Conservation (phyloP, 1,140 invertebrate genomes). For the Drosophila orena region DNA sequence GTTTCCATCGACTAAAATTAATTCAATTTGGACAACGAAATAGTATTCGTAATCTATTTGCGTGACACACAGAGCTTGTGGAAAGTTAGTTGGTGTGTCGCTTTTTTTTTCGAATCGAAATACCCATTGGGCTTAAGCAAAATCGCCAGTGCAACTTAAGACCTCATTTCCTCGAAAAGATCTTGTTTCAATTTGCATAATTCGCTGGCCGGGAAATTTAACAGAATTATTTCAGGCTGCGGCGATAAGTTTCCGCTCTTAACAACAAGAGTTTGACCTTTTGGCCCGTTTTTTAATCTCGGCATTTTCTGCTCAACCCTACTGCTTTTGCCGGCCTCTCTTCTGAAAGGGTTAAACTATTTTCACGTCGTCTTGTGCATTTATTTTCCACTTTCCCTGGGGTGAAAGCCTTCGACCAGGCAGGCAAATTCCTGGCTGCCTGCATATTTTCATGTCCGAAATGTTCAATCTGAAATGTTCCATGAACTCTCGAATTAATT, state of each 20-base stretch:
- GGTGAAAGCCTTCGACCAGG: not conserved
- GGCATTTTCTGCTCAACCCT: slow-evolving; percentile 6
- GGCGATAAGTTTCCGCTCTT: slow-evolving; percentile 19
- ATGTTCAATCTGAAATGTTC: slow-evolving; percentile 23
- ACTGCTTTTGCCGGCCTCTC: not conserved
- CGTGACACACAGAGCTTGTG: not conserved
- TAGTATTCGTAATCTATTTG: slow-evolving; percentile 3
- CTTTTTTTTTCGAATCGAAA: not conserved
- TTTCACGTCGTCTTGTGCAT: slow-evolving; percentile 19
- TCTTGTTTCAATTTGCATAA: slow-evolving; percentile 27
- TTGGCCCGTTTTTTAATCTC: slow-evolving; percentile 14
- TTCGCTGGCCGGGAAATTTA: slow-evolving; percentile 1
- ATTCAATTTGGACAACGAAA: slow-evolving; percentile 19
- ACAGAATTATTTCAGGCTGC: slow-evolving; percentile 21
- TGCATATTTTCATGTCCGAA: slow-evolving; percentile 33
- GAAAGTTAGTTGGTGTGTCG: not conserved
- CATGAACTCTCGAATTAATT: slow-evolving; percentile 18
- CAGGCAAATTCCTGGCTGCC: slow-evolving; percentile 18
- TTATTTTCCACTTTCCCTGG: slow-evolving; percentile 14
- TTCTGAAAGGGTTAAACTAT: slow-evolving; percentile 25
- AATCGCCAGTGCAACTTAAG: slow-evolving; percentile 1
- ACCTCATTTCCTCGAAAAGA: too few relatives aligned
- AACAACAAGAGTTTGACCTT: slow-evolving; percentile 14
- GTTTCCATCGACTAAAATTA: not conserved
- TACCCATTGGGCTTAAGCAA: not conserved